Evolutionary conservation across 2,113 vertebrate genomes (phyloP), one percentile per base, ranked within the genome.

Genomic region (Arizona elegans): DNA sequence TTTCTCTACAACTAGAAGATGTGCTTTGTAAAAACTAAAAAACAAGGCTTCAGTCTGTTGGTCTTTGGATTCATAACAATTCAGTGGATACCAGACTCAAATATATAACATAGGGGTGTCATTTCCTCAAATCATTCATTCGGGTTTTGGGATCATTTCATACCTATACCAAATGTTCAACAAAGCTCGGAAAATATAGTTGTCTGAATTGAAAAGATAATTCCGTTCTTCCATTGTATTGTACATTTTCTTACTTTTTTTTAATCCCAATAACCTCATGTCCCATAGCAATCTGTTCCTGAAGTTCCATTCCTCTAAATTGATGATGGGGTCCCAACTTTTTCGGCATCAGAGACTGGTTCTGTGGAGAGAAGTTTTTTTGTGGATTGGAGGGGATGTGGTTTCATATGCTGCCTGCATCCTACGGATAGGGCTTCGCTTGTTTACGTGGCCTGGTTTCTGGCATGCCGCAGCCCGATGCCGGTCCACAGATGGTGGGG

Each of bases 131-230:
- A 59, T 23, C 24, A 91, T 38, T 33, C 8, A 94, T 92, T 97
- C 96, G 95, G 96, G 95, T 95, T 95, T 95, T 92, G 92, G 94
- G 89, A 97, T 94, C 97, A 98, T 97, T 97, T 96, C 97, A 97
- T 97, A 92, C 92, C 89, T 85, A 52, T 50, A 62, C 43, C 94
- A 88, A 93, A 91, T 90, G 3, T 93, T 96, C 95, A 93, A 47
- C 91, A 86, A 70, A 92, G 89, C 91, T 81, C 62, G 89, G 95
- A 94, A 95, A 96, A 95, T 94, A 86, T 92, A 93, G 93, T 43
- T 91, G 52, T 92, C 89, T 75, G 93, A 93, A 94, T 92, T 52
- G 19, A 23, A 62, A 50, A n/a, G 19, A n/a, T 17, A 70, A 43
- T 33, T 50, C 65, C 47, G 5, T 81, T 26, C 10, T 92, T 50